Evolutionary conservation across 2,888 invertebrate genomes (phyloP).

Genomic region (Serrognathus titanus): DNA sequence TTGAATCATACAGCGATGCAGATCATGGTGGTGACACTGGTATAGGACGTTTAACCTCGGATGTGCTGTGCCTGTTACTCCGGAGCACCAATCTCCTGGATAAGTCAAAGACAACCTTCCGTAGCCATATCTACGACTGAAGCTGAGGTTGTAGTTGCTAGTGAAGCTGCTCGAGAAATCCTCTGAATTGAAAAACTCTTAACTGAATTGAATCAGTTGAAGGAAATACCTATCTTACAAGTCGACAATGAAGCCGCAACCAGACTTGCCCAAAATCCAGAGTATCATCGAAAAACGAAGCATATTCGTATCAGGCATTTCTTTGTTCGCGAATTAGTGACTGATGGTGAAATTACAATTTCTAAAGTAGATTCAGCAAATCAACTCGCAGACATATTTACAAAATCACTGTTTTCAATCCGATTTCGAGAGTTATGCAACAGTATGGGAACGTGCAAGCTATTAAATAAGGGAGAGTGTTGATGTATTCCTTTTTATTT

Average conservation of each 20-base stretch:
- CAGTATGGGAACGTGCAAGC: too few species aligned
- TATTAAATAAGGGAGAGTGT: too few species aligned
- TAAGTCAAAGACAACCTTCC: neutral
- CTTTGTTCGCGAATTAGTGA: neutral
- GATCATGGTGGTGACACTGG: neutral
- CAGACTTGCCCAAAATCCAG: constrained; percentile 5
- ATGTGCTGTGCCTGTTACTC: too few species aligned
- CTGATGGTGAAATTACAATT: neutral
- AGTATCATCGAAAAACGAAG: neutral
- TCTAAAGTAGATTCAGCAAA: neutral
- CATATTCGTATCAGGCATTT: too few species aligned
- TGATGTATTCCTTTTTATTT: too few species aligned
- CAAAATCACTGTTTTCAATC: too few species aligned
- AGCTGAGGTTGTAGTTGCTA: constrained; percentile 4
- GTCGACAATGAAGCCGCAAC: constrained; percentile 3
- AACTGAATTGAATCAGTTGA: neutral
- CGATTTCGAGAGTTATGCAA: too few species aligned
- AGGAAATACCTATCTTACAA: neutral
- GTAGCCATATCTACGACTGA: neutral
- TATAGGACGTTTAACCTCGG: too few species aligned
- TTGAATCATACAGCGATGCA: neutral
- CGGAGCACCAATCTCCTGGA: too few species aligned
- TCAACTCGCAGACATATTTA: too few species aligned
- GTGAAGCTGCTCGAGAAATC: constrained; percentile 1
- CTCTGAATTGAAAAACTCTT: neutral